Base-by-base conservation (phyloP, 2,888 invertebrate genomes). In the Eucera pruinosa region DNA sequence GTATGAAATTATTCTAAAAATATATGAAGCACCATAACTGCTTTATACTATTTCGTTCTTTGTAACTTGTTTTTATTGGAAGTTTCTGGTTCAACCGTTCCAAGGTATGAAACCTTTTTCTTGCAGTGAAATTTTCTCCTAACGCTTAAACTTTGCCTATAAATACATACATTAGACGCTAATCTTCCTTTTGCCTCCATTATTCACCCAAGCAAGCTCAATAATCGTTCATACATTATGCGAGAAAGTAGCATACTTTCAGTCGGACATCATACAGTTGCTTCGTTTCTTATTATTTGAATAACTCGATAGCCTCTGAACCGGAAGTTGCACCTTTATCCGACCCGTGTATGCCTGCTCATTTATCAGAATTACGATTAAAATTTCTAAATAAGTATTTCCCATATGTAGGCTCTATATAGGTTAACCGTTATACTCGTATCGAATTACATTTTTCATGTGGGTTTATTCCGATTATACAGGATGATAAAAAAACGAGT, bases 361-460 rank as follows among this genome's bases (percentile, higher is more conserved):
- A 25, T 75, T 60, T 52, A 47, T 39, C 74, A 41, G 61, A 48
- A 48, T 47, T 18, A 20, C 20, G 45, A 68, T 57, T 52, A 36
- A 52, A 58, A 52, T 39, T 58, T 54, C 45, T 52, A 43, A 60
- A 55, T 6, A 47, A 55, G 47, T 41, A 47, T 30, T 54, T 60
- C 60, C 54, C 55, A 61, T 48, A 48, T 60, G 69, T 47, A 30
- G 55, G 45, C 23, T 18, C 39, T 36, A 41, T 45, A 61, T 39
- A 48, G 47, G 27, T 15, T 47, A 25, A 70, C 64, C 70, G 70
- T 70, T 74, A 70, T 48, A 25, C 30, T 30, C 58, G 70, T 62
- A 64, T 64, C 57, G 45, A 70, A 57, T 74, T 39, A 15, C 20
- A 60, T 70, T 66, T 68, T 54, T 70, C 64, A 39, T 65, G 45